Base-by-base conservation (phyloP, 2,888 invertebrate genomes). In the Dryobota labecula region DNA sequence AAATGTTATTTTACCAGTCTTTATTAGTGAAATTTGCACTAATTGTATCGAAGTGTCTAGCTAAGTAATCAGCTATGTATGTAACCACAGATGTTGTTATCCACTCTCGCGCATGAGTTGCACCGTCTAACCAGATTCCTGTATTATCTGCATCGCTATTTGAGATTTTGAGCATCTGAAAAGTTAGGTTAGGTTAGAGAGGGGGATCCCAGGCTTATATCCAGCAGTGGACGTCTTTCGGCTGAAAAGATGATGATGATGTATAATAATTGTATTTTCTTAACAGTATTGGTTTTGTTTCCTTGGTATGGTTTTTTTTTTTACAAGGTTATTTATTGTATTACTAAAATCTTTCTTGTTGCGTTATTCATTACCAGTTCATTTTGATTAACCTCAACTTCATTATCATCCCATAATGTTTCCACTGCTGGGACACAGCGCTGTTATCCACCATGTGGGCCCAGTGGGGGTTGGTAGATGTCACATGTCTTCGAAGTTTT, bases 31-130 rank as follows among this genome's bases (percentile, higher is more conserved):
- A 97, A 43, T 94, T 96, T 27, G 95, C 92, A 1, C 98, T 96
- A 73, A 97, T 96, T 8, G 92, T 93, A 30, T 97, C 97, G 89
- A 97, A 97, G 86, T 98, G 97, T 83, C 97, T 97, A 0, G 97
- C 97, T 60, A 98, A 92, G 83, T 97, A 96, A 89, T 98, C 97
- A 70, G 98, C 97, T 57, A 98, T 96, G 88, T 97, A 98, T 0
- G 98, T 97, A 0, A 98, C 98, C 0, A 97, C 96, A 0, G 98
- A 97, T 0, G 98, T 97, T 33, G 97, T 97, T 76, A 98, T 98
- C 98, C 98, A 99, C 96, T 99, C 99, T 61, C 99, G 96, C 0
- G 98, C 98, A 89, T 99, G 98, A 84, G 98, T 98, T 15, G 98
- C 98, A n/a, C 97, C 98, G 85, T 98, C 98, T 63, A 98, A 92